phyloP scores from a whole-genome alignment of 2,797 vertebrate genomes.

The Galago senegalensis region DNA sequence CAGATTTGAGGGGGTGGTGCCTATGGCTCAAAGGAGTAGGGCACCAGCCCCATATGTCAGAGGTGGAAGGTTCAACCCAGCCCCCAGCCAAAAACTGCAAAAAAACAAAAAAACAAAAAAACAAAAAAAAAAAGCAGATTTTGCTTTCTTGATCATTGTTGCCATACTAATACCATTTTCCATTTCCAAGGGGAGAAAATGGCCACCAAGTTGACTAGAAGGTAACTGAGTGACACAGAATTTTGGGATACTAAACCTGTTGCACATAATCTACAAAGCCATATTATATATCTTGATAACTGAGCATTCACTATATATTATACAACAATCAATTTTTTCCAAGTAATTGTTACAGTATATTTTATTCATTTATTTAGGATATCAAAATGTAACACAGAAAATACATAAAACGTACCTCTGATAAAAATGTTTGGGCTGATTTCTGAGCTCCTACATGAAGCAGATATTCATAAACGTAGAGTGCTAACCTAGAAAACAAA shows the following conservation, averaged over 20 bases:
- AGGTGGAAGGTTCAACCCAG: too few relatives aligned
- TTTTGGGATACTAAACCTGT: conserved; percentile 16
- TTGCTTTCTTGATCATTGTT: conserved; percentile 44
- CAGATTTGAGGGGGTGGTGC: neutral
- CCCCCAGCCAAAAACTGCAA: too few relatives aligned
- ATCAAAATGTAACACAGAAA: conserved; percentile 53
- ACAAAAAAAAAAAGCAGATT: too few relatives aligned
- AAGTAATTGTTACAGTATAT: conserved; percentile 42
- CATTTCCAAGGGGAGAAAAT: neutral
- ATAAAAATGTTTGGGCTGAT: conserved; percentile 99
- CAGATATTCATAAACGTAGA: conserved; percentile 99
- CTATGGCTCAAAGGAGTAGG: too few relatives aligned
- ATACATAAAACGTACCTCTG: conserved; percentile 94
- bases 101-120: too few relatives aligned
- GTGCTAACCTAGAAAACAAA: conserved; percentile 95
- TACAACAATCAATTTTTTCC: neutral
- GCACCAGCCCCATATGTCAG: too few relatives aligned
- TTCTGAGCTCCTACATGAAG: conserved; percentile 99
- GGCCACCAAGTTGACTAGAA: neutral
- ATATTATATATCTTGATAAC: conserved; percentile 20
- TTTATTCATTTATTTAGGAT: conserved; percentile 61
- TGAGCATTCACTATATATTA: neutral
- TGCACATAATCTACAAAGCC: conserved; percentile 36
- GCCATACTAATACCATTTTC: conserved; percentile 27
- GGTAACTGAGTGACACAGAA: neutral